A percentile compares a stretch with the other conserved stretches of the same genome.
Conservation (phyloP, 2,113 vertebrate species). For the Carassius carassius region DNA sequence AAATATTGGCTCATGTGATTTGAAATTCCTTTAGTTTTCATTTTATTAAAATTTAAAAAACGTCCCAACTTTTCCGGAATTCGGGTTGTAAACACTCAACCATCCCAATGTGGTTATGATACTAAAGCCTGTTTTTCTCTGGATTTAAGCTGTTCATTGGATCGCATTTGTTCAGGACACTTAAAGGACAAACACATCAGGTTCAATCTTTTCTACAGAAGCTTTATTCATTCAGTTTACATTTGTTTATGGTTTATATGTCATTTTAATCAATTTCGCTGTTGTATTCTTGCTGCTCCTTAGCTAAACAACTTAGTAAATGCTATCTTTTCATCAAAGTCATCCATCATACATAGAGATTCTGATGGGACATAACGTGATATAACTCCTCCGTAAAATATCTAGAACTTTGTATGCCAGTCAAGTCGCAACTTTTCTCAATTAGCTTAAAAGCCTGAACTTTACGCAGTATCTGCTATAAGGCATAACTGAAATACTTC, state of each 20-base stretch:
- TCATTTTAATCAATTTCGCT: background rate
- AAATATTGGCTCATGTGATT: too few relatives aligned
- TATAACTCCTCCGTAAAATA: background rate
- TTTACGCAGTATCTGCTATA: constrained; percentile 15
- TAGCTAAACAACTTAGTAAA: constrained; percentile 26
- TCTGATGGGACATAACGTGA: background rate
- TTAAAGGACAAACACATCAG: background rate
- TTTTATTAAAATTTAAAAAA: too few relatives aligned
- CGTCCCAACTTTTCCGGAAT: too few relatives aligned
- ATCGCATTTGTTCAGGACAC: background rate
- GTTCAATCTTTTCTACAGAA: constrained; percentile 66
- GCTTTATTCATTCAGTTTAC: constrained; percentile 68
- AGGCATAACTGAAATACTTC: background rate
- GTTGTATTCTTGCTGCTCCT: background rate
- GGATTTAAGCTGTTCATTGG: background rate
- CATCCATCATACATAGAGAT: constrained; percentile 4
- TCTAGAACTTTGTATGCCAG: background rate
- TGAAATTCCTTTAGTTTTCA: too few relatives aligned
- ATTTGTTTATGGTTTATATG: background rate
- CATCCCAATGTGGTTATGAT: background rate
- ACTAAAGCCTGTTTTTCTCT: too few relatives aligned
- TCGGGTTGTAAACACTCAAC: background rate
- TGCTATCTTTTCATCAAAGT: constrained; percentile 5
- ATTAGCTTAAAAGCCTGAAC: background rate
- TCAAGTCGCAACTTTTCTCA: background rate